Conservation (phyloP, 2,113 vertebrate genomes). For the Cichladusa arquata region DNA sequence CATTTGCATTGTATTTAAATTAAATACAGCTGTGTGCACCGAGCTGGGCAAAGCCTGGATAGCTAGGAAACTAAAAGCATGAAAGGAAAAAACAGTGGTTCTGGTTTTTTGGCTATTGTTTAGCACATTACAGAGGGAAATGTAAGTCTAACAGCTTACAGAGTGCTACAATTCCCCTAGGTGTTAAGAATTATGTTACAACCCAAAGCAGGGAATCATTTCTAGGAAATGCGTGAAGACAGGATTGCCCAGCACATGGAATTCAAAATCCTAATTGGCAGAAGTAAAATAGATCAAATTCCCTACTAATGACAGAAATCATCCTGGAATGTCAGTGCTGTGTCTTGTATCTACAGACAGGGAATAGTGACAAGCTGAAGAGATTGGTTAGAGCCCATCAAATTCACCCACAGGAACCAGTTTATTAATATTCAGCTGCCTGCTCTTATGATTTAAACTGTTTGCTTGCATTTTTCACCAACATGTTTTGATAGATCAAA, state of each 20-base stretch:
- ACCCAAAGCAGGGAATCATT: conserved; percentile 6
- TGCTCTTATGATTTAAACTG: not conserved
- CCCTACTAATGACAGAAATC: not conserved
- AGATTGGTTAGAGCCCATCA: not conserved
- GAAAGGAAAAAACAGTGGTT: not conserved
- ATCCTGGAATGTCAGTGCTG: not conserved
- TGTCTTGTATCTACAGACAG: not conserved
- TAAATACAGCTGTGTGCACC: conserved; percentile 18
- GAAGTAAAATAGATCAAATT: not conserved
- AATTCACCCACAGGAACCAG: not conserved
- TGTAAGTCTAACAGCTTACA: conserved; percentile 18
- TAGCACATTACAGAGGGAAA: conserved; percentile 1
- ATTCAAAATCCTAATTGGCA: conserved; percentile 31
- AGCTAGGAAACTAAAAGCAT: not conserved
- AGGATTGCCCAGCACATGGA: not conserved
- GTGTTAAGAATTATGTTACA: conserved; percentile 14
- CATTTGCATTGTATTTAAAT: conserved; percentile 50
- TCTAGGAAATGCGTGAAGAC: conserved; percentile 1
- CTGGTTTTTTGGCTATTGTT: conserved; percentile 31
- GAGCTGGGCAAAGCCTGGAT: conserved; percentile 17
- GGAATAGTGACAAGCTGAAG: not conserved
- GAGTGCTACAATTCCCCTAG: conserved; percentile 1
- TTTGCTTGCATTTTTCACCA: not conserved
- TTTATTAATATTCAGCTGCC: not conserved
- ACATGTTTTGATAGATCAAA: not conserved